Evolutionary conservation across 2,888 invertebrate genomes (phyloP).

Genomic region (Stegophylla sp.): DNA sequence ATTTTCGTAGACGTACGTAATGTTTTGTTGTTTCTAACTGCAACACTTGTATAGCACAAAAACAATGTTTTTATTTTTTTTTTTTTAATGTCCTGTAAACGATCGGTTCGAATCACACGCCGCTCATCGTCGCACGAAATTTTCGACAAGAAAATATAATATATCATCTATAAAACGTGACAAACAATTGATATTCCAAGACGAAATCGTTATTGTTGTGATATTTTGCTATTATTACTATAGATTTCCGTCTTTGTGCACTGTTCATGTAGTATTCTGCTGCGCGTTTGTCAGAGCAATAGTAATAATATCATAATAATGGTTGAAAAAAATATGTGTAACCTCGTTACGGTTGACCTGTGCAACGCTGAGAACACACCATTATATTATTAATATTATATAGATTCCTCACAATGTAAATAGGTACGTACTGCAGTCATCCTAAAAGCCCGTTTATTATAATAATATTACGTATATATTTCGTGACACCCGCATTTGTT

Average conservation of each 20-base stretch:
- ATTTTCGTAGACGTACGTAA: no score
- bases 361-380: background rate
- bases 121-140: background rate
- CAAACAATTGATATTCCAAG: background rate
- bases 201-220: background rate
- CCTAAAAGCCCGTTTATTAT: background rate
- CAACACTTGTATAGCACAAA: conserved; percentile 18
- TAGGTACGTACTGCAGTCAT: background rate
- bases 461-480: background rate
- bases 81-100: background rate
- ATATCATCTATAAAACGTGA: conserved; percentile 6
- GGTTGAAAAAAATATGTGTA: conserved; percentile 11
- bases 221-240: no score
- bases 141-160: background rate
- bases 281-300: conserved; percentile 3
- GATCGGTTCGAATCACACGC: conserved; percentile 5
- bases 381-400: no score
- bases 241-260: background rate
- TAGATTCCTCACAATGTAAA: conserved; percentile 23
- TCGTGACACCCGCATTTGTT: background rate
- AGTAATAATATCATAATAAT: conserved; percentile 9
- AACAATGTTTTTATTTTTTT: background rate
- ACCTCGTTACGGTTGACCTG: conserved; percentile 41
- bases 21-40: conserved; percentile 27
- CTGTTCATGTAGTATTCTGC: background rate